Evolutionary conservation across 2,797 vertebrate species (phyloP).

Genomic region (Gastrophryne carolinensis): DNA sequence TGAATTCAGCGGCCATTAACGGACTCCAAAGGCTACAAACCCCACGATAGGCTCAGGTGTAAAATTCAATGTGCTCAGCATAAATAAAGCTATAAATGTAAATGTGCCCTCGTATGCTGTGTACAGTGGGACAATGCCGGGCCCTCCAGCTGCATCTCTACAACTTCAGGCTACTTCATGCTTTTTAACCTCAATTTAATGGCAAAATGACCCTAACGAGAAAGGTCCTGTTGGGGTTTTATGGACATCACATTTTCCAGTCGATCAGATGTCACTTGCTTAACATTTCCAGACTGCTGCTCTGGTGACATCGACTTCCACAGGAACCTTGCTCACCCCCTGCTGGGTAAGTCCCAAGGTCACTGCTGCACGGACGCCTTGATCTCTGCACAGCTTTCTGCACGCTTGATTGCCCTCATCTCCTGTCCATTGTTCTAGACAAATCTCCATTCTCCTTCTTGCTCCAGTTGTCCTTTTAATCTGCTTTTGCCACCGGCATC

Average conservation of each 20-base stretch:
- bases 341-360: slow-evolving; percentile 47
- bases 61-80: not conserved
- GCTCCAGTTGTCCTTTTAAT: slow-evolving; percentile 39
- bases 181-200: slow-evolving; percentile 29
- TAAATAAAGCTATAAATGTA: slow-evolving; percentile 5
- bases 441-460: slow-evolving; percentile 37
- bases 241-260: slow-evolving; percentile 24
- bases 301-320: slow-evolving; percentile 18
- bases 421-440: slow-evolving; percentile 43
- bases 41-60: not conserved
- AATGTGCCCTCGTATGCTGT: not conserved
- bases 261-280: slow-evolving; percentile 33
- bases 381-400: slow-evolving; percentile 33
- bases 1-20: not conserved
- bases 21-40: not conserved
- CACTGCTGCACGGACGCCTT: slow-evolving; percentile 35
- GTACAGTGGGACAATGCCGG: not conserved
- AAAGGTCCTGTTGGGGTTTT: slow-evolving; percentile 23
- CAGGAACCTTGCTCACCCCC: slow-evolving; percentile 31
- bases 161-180: slow-evolving; percentile 28
- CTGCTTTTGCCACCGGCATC: slow-evolving; percentile 31
- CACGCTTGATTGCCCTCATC: slow-evolving; percentile 44
- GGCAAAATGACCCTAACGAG: slow-evolving; percentile 15
- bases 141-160: not conserved
- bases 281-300: slow-evolving; percentile 35